These are phyloP conservation scores for Cephus sareptanus DNA, from an alignment of 2,888 invertebrate genomes.

Conservation along the genomic window DNA sequence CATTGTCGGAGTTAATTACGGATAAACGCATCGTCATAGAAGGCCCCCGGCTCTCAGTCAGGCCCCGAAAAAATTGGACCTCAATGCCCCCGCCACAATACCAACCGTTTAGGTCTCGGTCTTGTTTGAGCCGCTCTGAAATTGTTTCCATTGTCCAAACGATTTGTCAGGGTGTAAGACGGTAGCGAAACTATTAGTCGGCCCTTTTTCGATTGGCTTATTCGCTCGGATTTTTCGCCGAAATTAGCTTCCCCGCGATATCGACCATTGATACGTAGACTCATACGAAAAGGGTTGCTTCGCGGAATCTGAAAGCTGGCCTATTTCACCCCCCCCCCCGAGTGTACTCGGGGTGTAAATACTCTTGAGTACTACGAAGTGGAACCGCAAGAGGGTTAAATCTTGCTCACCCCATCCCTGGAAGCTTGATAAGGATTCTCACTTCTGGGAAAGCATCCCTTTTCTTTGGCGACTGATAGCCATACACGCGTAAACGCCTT, in stretches of 20 bases:
- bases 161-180: conserved; percentile 63
- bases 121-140: conserved; percentile 47
- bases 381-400: background rate
- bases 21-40: conserved; percentile 63
- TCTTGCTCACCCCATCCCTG: background rate
- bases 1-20: conserved; percentile 65
- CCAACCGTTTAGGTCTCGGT: conserved; percentile 53
- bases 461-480: background rate
- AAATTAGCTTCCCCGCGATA: background rate
- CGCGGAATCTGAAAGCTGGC: background rate
- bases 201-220: conserved; percentile 22
- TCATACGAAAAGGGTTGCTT: background rate
- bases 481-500: conserved; percentile 1
- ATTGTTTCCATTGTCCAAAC: conserved; percentile 63
- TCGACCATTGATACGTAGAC: background rate
- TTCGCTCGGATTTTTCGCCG: conserved; percentile 14
- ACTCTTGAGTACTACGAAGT: background rate
- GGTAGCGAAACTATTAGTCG: conserved; percentile 61
- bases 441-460: background rate
- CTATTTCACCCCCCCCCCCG: background rate
- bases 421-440: background rate
- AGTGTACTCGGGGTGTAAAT: background rate
- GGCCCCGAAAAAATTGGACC: conserved; percentile 30
- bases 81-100: conserved; percentile 44
- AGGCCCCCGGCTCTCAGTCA: conserved; percentile 23